These are phyloP conservation scores for Oligia strigilis DNA, from an alignment of 2,888 invertebrate genomes.

Conservation along the genomic window DNA sequence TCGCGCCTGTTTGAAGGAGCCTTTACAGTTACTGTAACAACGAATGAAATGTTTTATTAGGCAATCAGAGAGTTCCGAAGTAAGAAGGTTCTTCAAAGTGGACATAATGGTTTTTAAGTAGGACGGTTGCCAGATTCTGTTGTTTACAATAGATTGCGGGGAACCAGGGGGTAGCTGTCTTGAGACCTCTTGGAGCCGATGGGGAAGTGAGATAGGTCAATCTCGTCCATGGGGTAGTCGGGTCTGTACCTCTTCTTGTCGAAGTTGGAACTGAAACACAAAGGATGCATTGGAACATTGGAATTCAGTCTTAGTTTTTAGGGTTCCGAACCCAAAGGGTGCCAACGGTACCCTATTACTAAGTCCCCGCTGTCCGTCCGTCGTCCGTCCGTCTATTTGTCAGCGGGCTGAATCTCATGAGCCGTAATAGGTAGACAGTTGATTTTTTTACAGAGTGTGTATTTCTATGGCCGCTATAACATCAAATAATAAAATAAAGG, in stretches of 20 bases:
- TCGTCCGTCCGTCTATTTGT: neutral
- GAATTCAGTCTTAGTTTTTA: neutral
- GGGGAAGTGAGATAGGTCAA: constrained; percentile 86
- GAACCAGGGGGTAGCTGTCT: constrained; percentile 64
- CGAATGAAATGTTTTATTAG: constrained; percentile 54
- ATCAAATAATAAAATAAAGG: neutral
- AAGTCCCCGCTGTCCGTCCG: neutral
- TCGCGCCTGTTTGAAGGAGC: too few species aligned
- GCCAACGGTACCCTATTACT: neutral
- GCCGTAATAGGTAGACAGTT: neutral
- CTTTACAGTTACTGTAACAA: constrained; percentile 26
- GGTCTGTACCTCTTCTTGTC: constrained; percentile 83
- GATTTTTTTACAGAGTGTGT: neutral
- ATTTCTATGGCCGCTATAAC: neutral
- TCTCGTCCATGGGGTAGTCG: constrained; percentile 87
- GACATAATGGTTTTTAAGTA: constrained; percentile 40
- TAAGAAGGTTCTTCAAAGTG: constrained; percentile 32
- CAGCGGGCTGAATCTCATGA: neutral
- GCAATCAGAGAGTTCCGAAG: constrained; percentile 49
- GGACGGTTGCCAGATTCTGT: constrained; percentile 47
- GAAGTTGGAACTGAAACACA: constrained; percentile 72
- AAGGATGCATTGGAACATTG: constrained; percentile 26
- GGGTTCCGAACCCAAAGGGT: neutral
- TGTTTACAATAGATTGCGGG: constrained; percentile 62
- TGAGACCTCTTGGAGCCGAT: constrained; percentile 84